A percentile compares a stretch with the other conserved stretches of the same genome.
These are phyloP conservation scores for Reticulitermes lucifugus DNA, from an alignment of 2,888 invertebrate species.

Conservation along the genomic window DNA sequence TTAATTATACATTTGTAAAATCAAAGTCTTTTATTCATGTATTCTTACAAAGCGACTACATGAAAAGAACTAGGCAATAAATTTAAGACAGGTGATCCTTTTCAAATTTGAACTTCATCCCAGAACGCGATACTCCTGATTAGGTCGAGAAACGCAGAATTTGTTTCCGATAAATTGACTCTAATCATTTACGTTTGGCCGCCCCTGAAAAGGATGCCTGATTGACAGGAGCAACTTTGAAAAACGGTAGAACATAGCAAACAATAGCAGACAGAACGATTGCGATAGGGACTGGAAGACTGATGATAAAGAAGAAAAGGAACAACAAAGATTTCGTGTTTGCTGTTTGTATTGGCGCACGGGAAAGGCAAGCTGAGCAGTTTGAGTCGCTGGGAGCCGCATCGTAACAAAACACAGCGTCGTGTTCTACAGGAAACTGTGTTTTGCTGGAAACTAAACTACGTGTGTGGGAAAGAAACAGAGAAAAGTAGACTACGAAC, in stretches of 20 bases:
- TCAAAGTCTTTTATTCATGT: no score
- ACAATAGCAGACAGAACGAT: neutral
- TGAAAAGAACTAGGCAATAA: no score
- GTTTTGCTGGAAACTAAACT: neutral
- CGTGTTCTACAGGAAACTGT: neutral
- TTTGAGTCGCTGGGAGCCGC: neutral
- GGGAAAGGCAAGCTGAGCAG: neutral
- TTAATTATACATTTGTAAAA: no score
- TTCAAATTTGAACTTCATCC: no score
- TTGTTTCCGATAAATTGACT: no score
- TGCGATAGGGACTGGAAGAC: conserved; percentile 9
- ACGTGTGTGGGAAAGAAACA: neutral
- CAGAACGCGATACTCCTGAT: no score
- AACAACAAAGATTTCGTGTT: neutral
- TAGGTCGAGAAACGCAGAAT: no score
- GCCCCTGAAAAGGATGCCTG: neutral
- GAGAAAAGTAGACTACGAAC: neutral
- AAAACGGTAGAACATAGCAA: neutral
- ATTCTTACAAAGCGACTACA: no score
- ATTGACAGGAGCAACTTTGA: conserved; percentile 4
- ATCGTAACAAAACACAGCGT: no score
- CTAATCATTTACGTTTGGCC: neutral
- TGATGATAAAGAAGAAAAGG: conserved; percentile 20
- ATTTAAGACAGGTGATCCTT: no score
- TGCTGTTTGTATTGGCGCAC: neutral